Base-by-base conservation (phyloP, 2,888 invertebrate genomes). In the Pteria penguin region DNA sequence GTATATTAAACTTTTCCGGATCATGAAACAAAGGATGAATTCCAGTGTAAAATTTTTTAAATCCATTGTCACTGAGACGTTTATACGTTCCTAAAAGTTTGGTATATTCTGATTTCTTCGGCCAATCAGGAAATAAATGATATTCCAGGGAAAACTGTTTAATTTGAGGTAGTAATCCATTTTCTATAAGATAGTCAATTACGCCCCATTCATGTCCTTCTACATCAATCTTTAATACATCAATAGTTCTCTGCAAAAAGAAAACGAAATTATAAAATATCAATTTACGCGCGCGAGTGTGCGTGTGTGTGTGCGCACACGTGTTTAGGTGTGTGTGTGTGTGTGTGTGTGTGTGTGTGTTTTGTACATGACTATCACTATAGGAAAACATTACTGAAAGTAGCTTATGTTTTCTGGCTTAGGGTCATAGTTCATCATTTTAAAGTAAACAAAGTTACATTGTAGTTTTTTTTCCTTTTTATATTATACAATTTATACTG, bases 191-290 rank as follows among this genome's bases (percentile, higher is more conserved):
- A 45, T 75, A 71, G 45, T 78, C 62, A n/a, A 78, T 54, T 2
- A 78, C 72, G 2, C 63, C 55, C 78, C 78, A 78, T 32, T 78
- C 78, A n/a, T 78, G 72, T 2, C 78, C 78, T 36, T 78, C 78
- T 2, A 78, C 72, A 31, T 78, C 78, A 33, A 78, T 75, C 36
- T 78, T 78, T 11, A 78, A 32, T 3, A 75, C 65, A 45, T 78
- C 78, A 24, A 78, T 31, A 1, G 55, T 57, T 32, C 78, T 65
- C 78, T 78, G 69, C 14, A 75, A 75, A 18, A 14, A 45, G 18
- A 45, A 45, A 18, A 18, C 45, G 18, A 45, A 14, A 18, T 18
- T 45, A 45, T 8, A 14, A 45, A 45, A 45, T 45, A 0, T 18
- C n/a, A n/a, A n/a, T n/a, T n/a, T n/a, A n/a, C n/a, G n/a, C n/a